phyloP scores from a whole-genome alignment of 1,140 invertebrate genomes.

The Sipha flava region DNA sequence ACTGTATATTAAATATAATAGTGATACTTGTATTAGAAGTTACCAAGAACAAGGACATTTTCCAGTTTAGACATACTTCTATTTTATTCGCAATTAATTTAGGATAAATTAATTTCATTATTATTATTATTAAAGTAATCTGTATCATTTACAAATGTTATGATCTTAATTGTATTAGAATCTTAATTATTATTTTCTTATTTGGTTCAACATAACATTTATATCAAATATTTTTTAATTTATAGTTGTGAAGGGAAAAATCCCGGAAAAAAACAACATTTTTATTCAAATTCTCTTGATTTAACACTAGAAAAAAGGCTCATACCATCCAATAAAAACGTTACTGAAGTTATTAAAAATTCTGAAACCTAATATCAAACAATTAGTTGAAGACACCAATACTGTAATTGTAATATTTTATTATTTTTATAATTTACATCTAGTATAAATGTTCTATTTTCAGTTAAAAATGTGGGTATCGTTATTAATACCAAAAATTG shows the following conservation, averaged over 20 bases:
- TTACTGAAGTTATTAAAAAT: slow-evolving; percentile 77
- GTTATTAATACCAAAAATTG: slow-evolving; percentile 97
- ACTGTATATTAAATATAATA: too few species aligned
- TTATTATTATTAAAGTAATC: too few species aligned
- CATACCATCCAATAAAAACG: slow-evolving; percentile 73
- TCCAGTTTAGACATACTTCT: too few species aligned
- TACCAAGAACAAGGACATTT: too few species aligned
- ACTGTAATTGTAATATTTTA: slow-evolving; percentile 50
- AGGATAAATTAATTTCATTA: too few species aligned
- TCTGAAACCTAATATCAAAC: slow-evolving; percentile 86
- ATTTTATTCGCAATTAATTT: too few species aligned
- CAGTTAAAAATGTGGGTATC: slow-evolving; percentile 99
- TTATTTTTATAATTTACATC: not conserved
- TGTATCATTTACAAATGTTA: too few species aligned
- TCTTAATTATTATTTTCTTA: too few species aligned
- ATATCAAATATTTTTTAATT: too few species aligned
- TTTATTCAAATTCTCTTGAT: slow-evolving; percentile 48
- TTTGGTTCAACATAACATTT: too few species aligned
- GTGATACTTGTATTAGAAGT: too few species aligned
- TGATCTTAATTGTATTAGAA: too few species aligned
- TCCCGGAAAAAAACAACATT: not conserved
- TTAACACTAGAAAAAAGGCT: slow-evolving; percentile 70
- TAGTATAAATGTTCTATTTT: slow-evolving; percentile 41
- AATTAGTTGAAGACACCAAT: slow-evolving; percentile 89
- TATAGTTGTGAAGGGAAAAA: slow-evolving; percentile 1